These are phyloP conservation scores for Delichon dasypus DNA, from an alignment of 2,797 vertebrate species.

Conservation along the genomic window DNA sequence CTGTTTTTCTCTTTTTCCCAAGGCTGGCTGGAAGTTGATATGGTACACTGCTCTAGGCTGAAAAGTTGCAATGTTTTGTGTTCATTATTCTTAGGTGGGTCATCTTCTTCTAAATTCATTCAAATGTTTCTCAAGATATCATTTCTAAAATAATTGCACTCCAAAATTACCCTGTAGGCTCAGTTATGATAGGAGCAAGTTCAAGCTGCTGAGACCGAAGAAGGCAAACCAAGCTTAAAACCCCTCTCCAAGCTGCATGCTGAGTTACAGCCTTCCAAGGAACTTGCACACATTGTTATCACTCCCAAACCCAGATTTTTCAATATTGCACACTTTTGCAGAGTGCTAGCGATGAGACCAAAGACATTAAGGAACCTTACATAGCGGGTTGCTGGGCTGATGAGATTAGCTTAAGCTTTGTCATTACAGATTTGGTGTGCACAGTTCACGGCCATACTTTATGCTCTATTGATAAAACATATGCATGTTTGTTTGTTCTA, in stretches of 20 bases:
- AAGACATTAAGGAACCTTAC: not conserved
- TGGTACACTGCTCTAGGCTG: not conserved
- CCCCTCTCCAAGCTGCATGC: not conserved
- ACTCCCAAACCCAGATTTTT: not conserved
- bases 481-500: not conserved
- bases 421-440: slow-evolving; percentile 41
- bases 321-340: not conserved
- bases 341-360: not conserved
- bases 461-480: slow-evolving; percentile 46
- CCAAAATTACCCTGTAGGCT: not conserved
- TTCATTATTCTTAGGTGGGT: not conserved
- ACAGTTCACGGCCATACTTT: not conserved
- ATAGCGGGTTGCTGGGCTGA: not conserved
- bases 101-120: not conserved
- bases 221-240: not conserved
- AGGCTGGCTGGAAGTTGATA: not conserved
- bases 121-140: not conserved
- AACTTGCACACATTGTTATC: not conserved
- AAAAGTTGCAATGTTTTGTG: not conserved
- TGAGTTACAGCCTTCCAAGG: not conserved
- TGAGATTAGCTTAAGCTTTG: not conserved
- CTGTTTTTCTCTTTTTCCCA: not conserved
- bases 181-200: not conserved
- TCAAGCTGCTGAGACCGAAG: not conserved
- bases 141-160: not conserved